Percentiles rank a stretch among this genome's conserved stretches.
phyloP scores from a whole-genome alignment of 2,797 vertebrate species.

The Falco cherrug region DNA sequence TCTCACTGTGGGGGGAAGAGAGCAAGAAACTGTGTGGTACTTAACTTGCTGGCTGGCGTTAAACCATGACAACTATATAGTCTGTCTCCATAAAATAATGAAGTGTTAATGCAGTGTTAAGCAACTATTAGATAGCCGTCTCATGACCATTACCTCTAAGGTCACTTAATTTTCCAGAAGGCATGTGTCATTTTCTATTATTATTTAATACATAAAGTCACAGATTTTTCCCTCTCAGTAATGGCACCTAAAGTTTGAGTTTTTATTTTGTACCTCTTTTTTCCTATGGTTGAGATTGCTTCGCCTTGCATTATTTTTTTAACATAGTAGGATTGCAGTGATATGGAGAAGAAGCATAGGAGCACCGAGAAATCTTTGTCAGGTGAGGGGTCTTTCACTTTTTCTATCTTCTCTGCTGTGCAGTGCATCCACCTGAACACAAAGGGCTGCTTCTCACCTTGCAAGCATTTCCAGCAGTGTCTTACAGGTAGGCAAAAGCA shows the following conservation, averaged over 20 bases:
- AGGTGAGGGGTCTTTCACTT: not conserved
- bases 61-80: not conserved
- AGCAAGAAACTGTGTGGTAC: too few relatives aligned
- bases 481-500: not conserved
- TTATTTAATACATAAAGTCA: not conserved
- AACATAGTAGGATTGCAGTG: not conserved
- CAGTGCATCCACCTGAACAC: not conserved
- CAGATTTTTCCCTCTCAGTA: not conserved
- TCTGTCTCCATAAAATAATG: not conserved
- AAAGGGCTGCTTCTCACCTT: not conserved
- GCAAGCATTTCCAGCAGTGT: not conserved
- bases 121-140: not conserved
- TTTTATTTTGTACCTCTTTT: not conserved
- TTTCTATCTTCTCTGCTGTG: not conserved
- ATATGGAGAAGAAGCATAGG: not conserved
- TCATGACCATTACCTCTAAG: not conserved
- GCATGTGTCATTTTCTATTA: not conserved
- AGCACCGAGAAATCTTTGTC: not conserved
- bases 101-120: not conserved
- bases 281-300: rapidly evolving
- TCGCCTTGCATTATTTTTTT: not conserved
- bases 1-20: too few relatives aligned
- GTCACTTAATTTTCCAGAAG: not conserved
- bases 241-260: not conserved
- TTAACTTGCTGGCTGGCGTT: too few relatives aligned